Conservation (phyloP, 1,140 invertebrate genomes). For the Archivesica marissinica region DNA sequence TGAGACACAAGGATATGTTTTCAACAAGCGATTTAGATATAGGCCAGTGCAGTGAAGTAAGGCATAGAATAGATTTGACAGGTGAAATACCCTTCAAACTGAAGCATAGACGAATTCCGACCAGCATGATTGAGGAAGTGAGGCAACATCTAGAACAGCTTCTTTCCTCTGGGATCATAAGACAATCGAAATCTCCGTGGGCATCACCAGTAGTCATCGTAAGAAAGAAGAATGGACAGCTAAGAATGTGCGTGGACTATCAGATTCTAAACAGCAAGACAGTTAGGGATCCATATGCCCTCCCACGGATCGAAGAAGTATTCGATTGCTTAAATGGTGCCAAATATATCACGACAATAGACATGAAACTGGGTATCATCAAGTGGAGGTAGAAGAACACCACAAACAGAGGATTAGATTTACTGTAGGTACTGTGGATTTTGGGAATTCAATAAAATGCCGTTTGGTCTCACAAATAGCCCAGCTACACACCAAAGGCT, state of each 20-base stretch:
- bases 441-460: conserved; percentile 60
- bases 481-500: conserved; percentile 56
- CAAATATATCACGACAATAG: conserved; percentile 66
- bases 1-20: conserved; percentile 25
- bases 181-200: conserved; percentile 39
- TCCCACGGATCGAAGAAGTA: conserved; percentile 60
- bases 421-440: conserved; percentile 29
- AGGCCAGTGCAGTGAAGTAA: not conserved
- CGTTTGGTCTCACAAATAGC: conserved; percentile 59
- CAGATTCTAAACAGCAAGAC: conserved; percentile 63
- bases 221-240: conserved; percentile 68
- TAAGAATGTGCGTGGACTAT: conserved; percentile 70
- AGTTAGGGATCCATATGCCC: conserved; percentile 62
- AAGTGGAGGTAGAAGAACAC: conserved; percentile 77
- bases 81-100: conserved; percentile 55
- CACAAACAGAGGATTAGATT: conserved; percentile 59
- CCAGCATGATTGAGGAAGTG: conserved; percentile 42
- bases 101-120: conserved; percentile 16
- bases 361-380: conserved; percentile 78
- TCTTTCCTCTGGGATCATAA: conserved; percentile 29
- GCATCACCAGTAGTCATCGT: conserved; percentile 48
- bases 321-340: conserved; percentile 55
- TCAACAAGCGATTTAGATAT: conserved; percentile 18
- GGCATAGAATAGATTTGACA: conserved; percentile 21
- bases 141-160: conserved; percentile 26